Base-by-base conservation (phyloP, 2,888 invertebrate genomes). In the Drosophila antonietae region DNA sequence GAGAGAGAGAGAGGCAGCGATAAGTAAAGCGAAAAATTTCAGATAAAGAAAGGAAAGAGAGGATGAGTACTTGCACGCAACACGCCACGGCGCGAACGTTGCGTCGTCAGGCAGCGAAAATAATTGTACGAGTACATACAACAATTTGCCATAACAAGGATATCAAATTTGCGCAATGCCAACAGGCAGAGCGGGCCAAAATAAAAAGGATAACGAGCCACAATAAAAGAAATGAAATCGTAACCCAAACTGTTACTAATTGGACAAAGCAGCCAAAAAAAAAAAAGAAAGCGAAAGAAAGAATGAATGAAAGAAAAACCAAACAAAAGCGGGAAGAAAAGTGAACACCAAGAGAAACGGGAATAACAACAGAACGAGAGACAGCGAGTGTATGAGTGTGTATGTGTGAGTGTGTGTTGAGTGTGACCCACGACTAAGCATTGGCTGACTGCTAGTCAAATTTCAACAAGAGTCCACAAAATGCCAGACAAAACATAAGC, bases 171-270 rank as follows among this genome's bases (percentile, higher is more conserved):
- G 89, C 78, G 70, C 85, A 78, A 72, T 63, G 78, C 53, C 63
- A 58, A 74, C 70, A 63, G 69, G 60, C 23, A 62, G 39, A 51
- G 55, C 31, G 28, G 47, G 39, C 47, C 61, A 75, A 81, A 80
- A 85, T 81, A 86, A 88, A 88, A 87, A 86, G 90, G 90, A 88
- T 88, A 88, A 88, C 87, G 87, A 88, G 90, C 78, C 81, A 90
- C 87, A 88, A 88, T 88, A 90, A 90, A 86, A 88, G 88, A 90
- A 88, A 82, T 85, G 78, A 80, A 81, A 90, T 84, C 88, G 88
- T 82, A 89, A 78, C 76, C 89, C 82, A 80, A 79, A 80, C 79
- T 81, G 83, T 83, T 83, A 84, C 86, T 90, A 90, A 90, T 90
- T 90, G 90, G 84, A 90, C 81, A 89, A 90, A 90, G 88, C 78